phyloP scores from a whole-genome alignment of 2,113 vertebrate species.

The Nicator chloris region DNA sequence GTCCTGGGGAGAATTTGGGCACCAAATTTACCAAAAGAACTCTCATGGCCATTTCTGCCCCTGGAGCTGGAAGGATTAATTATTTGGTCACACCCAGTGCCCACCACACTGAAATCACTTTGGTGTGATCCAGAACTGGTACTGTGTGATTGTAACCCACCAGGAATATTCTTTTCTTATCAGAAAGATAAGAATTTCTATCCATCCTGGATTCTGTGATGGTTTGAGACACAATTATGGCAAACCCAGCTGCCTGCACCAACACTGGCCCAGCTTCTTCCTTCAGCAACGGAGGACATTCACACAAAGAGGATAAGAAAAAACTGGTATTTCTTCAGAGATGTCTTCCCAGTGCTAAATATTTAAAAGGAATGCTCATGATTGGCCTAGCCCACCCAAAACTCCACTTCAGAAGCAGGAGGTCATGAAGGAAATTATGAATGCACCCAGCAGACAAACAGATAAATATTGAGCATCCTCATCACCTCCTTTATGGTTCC shows the following conservation, averaged over 20 bases:
- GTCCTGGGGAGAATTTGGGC: neutral
- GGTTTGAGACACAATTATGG: neutral
- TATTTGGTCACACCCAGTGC: neutral
- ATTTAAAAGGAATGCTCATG: neutral
- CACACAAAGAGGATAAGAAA: neutral
- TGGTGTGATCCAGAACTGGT: neutral
- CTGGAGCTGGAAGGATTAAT: neutral
- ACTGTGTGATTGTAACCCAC: neutral
- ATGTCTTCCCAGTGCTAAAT: neutral
- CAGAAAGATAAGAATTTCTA: neutral
- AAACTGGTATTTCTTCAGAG: neutral
- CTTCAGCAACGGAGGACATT: neutral
- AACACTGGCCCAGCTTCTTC: neutral
- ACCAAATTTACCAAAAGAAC: neutral
- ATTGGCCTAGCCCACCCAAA: neutral
- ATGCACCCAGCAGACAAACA: neutral
- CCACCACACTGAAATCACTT: fast-evolving
- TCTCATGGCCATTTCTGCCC: neutral
- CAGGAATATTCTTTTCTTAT: neutral
- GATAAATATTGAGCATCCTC: neutral
- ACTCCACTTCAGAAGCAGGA: neutral
- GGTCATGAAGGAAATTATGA: neutral
- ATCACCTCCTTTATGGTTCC: neutral
- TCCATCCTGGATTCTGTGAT: neutral
- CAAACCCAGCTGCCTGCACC: neutral